A percentile compares a stretch with the other conserved stretches of the same genome.
phyloP scores from a whole-genome alignment of 1,140 invertebrate genomes.

The Papilio dardanus region DNA sequence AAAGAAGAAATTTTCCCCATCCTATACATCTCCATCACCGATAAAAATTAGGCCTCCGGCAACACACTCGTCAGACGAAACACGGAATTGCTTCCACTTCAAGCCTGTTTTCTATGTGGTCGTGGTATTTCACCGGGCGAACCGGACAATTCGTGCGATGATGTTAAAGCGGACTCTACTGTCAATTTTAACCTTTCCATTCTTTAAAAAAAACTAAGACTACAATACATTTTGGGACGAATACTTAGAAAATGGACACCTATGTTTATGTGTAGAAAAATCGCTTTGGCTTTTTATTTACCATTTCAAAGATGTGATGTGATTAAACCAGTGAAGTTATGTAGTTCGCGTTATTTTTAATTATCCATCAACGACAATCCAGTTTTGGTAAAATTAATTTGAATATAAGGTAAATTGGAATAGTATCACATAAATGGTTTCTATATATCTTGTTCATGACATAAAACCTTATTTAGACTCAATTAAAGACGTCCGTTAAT shows the following conservation, averaged over 20 bases:
- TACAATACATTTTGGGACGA: too few relatives aligned
- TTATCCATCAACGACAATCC: background rate
- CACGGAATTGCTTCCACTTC: too few relatives aligned
- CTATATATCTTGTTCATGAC: constrained; percentile 18
- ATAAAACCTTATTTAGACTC: constrained; percentile 31
- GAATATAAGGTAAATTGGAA: constrained; percentile 9
- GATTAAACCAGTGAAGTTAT: background rate
- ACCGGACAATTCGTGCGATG: too few relatives aligned
- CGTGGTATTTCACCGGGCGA: too few relatives aligned
- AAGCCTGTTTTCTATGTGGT: too few relatives aligned
- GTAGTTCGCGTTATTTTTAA: constrained; percentile 2
- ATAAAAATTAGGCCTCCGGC: too few relatives aligned
- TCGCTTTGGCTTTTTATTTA: background rate
- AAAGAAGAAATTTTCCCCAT: too few relatives aligned
- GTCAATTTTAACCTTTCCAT: too few relatives aligned
- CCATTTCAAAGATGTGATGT: background rate
- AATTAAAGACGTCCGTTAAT: constrained; percentile 31
- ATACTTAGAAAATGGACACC: too few relatives aligned
- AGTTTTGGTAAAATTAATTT: constrained; percentile 20
- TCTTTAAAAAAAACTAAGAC: too few relatives aligned
- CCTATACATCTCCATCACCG: background rate
- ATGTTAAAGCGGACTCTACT: too few relatives aligned
- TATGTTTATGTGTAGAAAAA: background rate
- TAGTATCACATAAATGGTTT: constrained; percentile 2
- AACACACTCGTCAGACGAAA: too few relatives aligned